Conservation (phyloP, 2,113 vertebrate genomes). For the Panthera uncia region DNA sequence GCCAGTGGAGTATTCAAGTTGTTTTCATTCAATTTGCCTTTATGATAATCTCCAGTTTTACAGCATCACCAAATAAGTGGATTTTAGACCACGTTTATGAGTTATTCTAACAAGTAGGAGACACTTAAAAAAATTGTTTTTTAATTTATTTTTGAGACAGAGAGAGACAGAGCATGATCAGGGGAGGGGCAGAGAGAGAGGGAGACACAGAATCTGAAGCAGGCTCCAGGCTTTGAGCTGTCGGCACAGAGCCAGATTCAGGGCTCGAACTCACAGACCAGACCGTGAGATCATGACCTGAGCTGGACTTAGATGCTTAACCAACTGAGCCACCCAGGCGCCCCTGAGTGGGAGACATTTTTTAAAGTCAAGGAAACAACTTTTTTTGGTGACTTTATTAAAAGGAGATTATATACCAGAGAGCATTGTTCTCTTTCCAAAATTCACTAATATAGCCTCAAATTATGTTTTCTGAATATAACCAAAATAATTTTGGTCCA, state of each 20-base stretch:
- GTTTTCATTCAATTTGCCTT: neutral
- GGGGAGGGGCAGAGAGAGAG: too few relatives aligned
- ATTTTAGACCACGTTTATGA: neutral
- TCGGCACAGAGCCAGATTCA: too few relatives aligned
- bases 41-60: neutral
- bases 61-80: neutral
- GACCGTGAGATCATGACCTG: too few relatives aligned
- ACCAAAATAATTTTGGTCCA: neutral
- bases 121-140: neutral
- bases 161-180: too few relatives aligned
- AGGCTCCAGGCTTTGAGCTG: too few relatives aligned
- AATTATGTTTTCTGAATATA: neutral
- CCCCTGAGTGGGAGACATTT: neutral
- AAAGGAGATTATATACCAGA: neutral
- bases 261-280: too few relatives aligned
- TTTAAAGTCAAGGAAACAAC: neutral
- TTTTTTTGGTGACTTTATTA: neutral
- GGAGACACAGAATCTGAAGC: too few relatives aligned
- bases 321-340: too few relatives aligned
- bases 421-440: neutral
- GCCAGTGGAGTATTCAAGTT: neutral
- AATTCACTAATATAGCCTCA: neutral
- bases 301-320: too few relatives aligned
- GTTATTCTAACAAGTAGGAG: neutral
- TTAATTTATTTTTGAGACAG: too few relatives aligned